Percentiles rank a stretch among this genome's conserved stretches.
phyloP scores from a whole-genome alignment of 2,888 invertebrate species.

The Corbicula japonica region DNA sequence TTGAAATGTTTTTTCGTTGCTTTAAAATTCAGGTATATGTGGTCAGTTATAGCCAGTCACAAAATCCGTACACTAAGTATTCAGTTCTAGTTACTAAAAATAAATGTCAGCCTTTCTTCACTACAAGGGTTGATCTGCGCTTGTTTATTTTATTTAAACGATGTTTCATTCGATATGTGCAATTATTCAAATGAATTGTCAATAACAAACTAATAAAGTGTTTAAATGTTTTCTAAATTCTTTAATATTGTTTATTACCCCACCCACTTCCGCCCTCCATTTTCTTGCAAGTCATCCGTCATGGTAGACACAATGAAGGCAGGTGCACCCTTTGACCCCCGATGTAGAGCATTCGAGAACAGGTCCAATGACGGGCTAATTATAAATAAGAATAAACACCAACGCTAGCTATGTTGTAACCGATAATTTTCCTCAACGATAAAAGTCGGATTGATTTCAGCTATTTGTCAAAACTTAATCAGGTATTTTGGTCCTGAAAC shows the following conservation, averaged over 20 bases:
- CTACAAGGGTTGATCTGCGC: not conserved
- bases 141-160: conserved; percentile 10
- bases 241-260: conserved; percentile 52
- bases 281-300: conserved; percentile 52
- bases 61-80: no score
- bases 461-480: conserved; percentile 37
- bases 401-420: conserved; percentile 15
- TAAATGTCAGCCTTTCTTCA: no score
- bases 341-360: conserved; percentile 26
- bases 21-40: no score
- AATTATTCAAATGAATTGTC: conserved; percentile 56
- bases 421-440: conserved; percentile 40
- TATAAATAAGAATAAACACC: conserved; percentile 44
- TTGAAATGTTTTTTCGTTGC: no score
- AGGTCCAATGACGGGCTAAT: conserved; percentile 50
- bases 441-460: conserved; percentile 34
- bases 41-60: no score
- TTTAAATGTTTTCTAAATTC: conserved; percentile 62
- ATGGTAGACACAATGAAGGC: conserved; percentile 40
- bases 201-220: conserved; percentile 51
- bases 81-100: no score
- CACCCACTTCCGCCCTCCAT: conserved; percentile 65
- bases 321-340: conserved; percentile 58
- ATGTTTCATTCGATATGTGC: conserved; percentile 41
- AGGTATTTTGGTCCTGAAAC: conserved; percentile 38